Conservation (phyloP, 2,113 vertebrate species). For the Rostratula benghalensis region DNA sequence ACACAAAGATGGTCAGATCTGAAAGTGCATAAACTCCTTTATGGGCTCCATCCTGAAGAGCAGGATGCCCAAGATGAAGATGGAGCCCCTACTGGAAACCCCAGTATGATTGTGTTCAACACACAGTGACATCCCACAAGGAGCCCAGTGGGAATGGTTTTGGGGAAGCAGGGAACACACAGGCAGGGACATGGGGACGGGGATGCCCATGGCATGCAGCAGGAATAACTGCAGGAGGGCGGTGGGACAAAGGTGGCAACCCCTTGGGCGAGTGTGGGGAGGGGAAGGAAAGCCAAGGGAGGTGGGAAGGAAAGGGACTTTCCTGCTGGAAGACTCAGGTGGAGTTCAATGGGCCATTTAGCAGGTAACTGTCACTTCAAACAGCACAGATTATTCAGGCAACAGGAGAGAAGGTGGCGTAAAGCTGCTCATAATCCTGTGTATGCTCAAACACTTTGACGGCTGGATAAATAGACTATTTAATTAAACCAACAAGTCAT, state of each 20-base stretch:
- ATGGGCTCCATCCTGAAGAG: neutral
- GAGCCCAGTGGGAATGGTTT: neutral
- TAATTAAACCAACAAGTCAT: constrained; percentile 59
- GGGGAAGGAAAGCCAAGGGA: too few species aligned
- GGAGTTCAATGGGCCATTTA: neutral
- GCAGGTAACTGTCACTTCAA: constrained; percentile 51
- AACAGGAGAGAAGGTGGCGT: constrained; percentile 31
- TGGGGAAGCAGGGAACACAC: neutral
- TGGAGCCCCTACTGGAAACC: neutral
- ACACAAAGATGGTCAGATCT: too few species aligned
- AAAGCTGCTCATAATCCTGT: constrained; percentile 39
- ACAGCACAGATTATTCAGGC: neutral
- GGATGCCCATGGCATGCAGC: too few species aligned
- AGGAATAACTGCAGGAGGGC: accelerated
- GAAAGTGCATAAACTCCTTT: neutral
- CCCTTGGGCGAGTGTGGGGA: accelerated
- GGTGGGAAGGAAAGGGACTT: too few species aligned
- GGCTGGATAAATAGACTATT: constrained; percentile 74
- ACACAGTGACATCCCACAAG: accelerated
- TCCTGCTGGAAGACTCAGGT: neutral
- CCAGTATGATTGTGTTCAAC: neutral
- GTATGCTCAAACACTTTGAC: constrained; percentile 55
- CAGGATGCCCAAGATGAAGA: neutral
- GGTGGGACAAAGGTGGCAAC: neutral
- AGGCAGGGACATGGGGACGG: accelerated